These are phyloP conservation scores for Miichthys miiuy DNA, from an alignment of 2,797 vertebrate genomes.

Conservation along the genomic window DNA sequence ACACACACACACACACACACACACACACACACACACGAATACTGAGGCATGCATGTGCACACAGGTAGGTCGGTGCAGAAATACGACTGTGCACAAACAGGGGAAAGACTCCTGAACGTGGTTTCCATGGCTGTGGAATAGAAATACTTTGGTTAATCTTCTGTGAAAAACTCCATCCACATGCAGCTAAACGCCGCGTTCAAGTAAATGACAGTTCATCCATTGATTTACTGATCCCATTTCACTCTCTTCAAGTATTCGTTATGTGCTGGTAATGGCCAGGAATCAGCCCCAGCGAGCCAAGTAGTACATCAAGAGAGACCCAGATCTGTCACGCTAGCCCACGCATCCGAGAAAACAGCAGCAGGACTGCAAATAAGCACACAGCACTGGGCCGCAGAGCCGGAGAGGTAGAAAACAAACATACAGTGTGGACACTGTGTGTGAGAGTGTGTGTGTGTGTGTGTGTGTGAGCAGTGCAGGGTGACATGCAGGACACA, in stretches of 20 bases:
- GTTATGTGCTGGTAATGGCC: constrained; percentile 56
- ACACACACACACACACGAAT: constrained; percentile 4
- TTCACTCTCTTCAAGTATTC: constrained; percentile 43
- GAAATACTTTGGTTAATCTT: background rate
- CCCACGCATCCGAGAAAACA: constrained; percentile 55
- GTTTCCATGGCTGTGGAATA: background rate
- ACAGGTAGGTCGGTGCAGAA: constrained; percentile 15
- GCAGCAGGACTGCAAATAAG: constrained; percentile 47
- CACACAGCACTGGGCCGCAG: constrained; percentile 33
- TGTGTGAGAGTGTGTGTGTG: constrained; percentile 4
- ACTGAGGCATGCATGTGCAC: background rate
- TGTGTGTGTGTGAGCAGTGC: background rate
- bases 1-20: constrained; percentile 12
- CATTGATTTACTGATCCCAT: constrained; percentile 37
- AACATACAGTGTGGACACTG: background rate
- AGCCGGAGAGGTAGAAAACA: constrained; percentile 34
- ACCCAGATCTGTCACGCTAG: constrained; percentile 77
- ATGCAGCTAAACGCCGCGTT: background rate
- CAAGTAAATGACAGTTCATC: constrained; percentile 25
- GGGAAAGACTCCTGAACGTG: background rate
- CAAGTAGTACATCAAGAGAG: constrained; percentile 65
- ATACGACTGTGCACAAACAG: background rate
- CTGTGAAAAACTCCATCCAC: background rate
- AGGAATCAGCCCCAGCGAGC: constrained; percentile 53
- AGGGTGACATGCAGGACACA: constrained; percentile 7